Conservation (phyloP, 2,888 invertebrate genomes). For the Papilio gigon region DNA sequence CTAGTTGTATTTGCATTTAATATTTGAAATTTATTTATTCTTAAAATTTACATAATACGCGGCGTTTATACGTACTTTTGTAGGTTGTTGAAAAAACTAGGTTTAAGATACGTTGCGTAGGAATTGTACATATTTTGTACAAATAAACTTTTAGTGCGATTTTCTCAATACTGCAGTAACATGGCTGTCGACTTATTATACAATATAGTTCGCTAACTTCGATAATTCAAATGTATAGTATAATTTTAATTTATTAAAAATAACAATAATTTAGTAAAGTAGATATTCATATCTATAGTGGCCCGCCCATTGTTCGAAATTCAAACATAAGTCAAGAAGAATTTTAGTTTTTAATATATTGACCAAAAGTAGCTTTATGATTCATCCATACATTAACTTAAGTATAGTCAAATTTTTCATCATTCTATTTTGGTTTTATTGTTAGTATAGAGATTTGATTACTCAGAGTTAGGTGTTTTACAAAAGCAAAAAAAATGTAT, state of each 20-base stretch:
- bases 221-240: not conserved
- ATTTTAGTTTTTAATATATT: too few relatives aligned
- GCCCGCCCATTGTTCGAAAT: too few relatives aligned
- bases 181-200: constrained; percentile 11
- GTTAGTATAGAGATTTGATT: too few relatives aligned
- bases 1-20: constrained; percentile 11
- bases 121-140: constrained; percentile 7
- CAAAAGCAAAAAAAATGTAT: not conserved
- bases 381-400: too few relatives aligned
- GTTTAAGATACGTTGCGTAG: not conserved
- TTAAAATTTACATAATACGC: constrained; percentile 16
- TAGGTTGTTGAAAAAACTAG: not conserved
- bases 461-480: too few relatives aligned
- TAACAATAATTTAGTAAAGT: not conserved
- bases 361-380: too few relatives aligned
- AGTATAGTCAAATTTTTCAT: too few relatives aligned
- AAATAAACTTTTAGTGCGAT: constrained; percentile 5
- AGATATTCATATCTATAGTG: too few relatives aligned
- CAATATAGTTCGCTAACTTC: constrained; percentile 20
- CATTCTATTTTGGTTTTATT: too few relatives aligned
- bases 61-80: not conserved
- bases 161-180: constrained; percentile 14
- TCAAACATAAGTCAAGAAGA: too few relatives aligned
- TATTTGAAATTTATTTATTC: constrained; percentile 9
- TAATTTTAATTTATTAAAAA: not conserved